These are phyloP conservation scores for Meandrina meandrites DNA, from an alignment of 92 coral and sea anemone species.

Conservation along the genomic window DNA sequence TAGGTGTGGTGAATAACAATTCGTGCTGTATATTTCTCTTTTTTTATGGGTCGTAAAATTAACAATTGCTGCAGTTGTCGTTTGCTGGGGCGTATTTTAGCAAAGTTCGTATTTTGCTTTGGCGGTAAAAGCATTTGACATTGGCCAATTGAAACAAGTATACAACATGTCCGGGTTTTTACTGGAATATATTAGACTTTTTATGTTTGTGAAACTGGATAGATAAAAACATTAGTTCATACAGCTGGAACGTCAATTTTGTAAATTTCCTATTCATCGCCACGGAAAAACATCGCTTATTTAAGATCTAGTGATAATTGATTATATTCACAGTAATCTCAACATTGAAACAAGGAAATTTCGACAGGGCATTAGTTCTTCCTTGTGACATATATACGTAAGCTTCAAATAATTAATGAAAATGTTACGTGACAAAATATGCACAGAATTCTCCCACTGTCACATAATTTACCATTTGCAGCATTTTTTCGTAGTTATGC, in stretches of 20 bases:
- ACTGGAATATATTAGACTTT: neutral
- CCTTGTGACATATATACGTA: neutral
- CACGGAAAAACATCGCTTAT: neutral
- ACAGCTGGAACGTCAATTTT: neutral
- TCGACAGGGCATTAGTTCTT: neutral
- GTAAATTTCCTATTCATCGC: neutral
- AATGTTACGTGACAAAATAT: neutral
- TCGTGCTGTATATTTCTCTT: neutral
- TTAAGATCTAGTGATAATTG: neutral
- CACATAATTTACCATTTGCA: neutral
- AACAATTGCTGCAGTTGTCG: neutral
- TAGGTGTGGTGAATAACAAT: conserved; percentile 34
- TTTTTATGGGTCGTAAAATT: neutral
- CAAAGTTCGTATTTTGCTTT: neutral
- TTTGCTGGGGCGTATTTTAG: too few species aligned
- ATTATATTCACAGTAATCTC: neutral
- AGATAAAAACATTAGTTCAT: neutral
- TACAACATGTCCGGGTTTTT: neutral
- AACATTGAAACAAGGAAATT: neutral
- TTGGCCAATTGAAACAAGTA: neutral
- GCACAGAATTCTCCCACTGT: neutral
- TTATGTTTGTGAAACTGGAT: neutral
- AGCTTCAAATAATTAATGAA: too few species aligned
- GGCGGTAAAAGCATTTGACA: neutral
- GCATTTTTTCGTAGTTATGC: neutral